A percentile compares a stretch with the other conserved stretches of the same genome.
These are phyloP conservation scores for Heliocidaris erythrogramma DNA, from an alignment of 35 echinoderm and acorn worm genomes.

Conservation along the genomic window DNA sequence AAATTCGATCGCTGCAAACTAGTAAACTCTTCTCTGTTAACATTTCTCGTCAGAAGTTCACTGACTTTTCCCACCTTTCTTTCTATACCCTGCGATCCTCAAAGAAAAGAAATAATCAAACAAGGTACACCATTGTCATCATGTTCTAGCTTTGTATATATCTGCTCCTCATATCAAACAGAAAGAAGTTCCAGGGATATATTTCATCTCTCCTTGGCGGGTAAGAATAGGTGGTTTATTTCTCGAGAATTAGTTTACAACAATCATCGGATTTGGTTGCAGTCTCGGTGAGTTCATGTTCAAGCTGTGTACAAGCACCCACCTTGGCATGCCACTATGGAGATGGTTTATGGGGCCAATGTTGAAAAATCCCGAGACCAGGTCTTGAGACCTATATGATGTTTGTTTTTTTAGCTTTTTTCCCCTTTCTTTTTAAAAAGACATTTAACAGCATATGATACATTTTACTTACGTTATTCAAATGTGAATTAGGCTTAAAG, in stretches of 20 bases:
- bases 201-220: neutral
- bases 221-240: neutral
- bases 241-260: neutral
- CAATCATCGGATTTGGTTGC: neutral
- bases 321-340: neutral
- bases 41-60: neutral
- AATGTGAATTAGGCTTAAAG: too few relatives aligned
- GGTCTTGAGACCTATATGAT: too few relatives aligned
- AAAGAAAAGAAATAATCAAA: neutral
- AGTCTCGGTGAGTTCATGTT: neutral
- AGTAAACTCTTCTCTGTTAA: too few relatives aligned
- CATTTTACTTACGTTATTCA: too few relatives aligned
- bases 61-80: neutral
- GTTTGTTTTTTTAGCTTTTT: too few relatives aligned
- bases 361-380: too few relatives aligned
- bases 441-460: too few relatives aligned
- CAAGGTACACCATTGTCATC: neutral
- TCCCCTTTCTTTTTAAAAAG: too few relatives aligned
- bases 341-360: too few relatives aligned
- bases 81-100: neutral
- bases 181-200: neutral
- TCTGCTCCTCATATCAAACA: constrained; percentile 16
- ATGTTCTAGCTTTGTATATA: constrained; percentile 18
- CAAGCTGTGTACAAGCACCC: neutral
- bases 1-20: too few relatives aligned